Conservation (phyloP, 2,888 invertebrate genomes). For the Piscicola geometra region DNA sequence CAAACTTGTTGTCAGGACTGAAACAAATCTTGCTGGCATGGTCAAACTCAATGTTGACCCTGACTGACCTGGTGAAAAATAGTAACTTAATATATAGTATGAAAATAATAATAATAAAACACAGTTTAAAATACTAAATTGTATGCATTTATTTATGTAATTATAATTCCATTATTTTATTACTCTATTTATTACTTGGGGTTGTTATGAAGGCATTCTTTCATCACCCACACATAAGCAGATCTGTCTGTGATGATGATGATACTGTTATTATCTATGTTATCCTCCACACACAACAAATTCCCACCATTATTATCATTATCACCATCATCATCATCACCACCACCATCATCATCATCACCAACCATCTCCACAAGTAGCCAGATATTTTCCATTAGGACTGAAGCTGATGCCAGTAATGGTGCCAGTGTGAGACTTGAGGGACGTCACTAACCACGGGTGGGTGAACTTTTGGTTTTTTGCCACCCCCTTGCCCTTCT, state of each 20-base stretch:
- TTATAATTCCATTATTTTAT: too few relatives aligned
- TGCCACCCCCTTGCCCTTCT: neutral
- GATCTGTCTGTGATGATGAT: constrained; percentile 66
- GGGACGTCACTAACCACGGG: constrained; percentile 72
- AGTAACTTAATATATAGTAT: neutral
- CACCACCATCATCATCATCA: neutral
- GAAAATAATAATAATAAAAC: constrained; percentile 14
- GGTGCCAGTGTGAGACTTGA: constrained; percentile 68
- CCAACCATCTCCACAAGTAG: constrained; percentile 78
- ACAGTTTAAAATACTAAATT: neutral
- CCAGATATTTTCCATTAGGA: constrained; percentile 77
- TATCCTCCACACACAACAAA: neutral
- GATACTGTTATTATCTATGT: too few relatives aligned
- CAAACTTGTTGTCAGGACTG: constrained; percentile 70
- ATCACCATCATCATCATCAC: neutral
- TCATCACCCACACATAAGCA: constrained; percentile 75
- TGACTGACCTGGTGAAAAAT: constrained; percentile 58
- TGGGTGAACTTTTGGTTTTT: constrained; percentile 60
- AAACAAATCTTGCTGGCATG: constrained; percentile 73
- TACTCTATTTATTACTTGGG: constrained; percentile 61
- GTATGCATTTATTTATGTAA: too few relatives aligned
- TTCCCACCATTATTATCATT: neutral
- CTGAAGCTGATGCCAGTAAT: constrained; percentile 76
- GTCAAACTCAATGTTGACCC: constrained; percentile 79
- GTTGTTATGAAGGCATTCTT: constrained; percentile 67